Conservation (phyloP, 2,113 vertebrate genomes). For the Asarcornis scutulata region DNA sequence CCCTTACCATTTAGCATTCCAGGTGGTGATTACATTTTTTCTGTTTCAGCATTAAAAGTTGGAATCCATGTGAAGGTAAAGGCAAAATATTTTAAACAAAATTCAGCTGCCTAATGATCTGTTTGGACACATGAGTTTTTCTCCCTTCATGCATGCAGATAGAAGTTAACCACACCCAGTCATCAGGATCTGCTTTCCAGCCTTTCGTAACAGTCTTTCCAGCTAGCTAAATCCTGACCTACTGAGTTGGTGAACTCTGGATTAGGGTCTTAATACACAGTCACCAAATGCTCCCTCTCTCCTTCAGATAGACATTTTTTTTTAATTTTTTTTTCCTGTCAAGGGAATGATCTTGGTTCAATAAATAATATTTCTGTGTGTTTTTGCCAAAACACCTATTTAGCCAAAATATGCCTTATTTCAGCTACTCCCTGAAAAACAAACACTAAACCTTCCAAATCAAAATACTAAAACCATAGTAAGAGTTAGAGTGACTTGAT, state of each 20-base stretch:
- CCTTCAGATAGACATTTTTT: neutral
- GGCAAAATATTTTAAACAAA: neutral
- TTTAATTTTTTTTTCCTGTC: neutral
- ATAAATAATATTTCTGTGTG: neutral
- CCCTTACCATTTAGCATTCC: neutral
- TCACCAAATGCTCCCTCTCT: neutral
- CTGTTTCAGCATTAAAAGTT: neutral
- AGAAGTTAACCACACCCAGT: neutral
- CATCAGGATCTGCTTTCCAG: neutral
- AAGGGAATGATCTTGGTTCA: neutral
- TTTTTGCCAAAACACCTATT: conserved; percentile 16
- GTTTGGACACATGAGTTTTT: neutral
- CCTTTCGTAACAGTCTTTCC: neutral
- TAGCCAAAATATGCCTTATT: neutral
- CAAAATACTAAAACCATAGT: neutral
- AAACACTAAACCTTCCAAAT: neutral
- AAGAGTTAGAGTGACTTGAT: neutral
- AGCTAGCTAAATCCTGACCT: neutral
- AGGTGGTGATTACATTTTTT: neutral
- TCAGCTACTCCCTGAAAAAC: neutral
- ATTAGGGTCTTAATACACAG: neutral
- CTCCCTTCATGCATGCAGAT: neutral
- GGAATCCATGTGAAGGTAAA: neutral
- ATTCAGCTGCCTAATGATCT: neutral
- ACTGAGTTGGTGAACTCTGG: neutral